Evolutionary conservation across 2,888 invertebrate genomes (phyloP).

Genomic region (Patella pellucida): DNA sequence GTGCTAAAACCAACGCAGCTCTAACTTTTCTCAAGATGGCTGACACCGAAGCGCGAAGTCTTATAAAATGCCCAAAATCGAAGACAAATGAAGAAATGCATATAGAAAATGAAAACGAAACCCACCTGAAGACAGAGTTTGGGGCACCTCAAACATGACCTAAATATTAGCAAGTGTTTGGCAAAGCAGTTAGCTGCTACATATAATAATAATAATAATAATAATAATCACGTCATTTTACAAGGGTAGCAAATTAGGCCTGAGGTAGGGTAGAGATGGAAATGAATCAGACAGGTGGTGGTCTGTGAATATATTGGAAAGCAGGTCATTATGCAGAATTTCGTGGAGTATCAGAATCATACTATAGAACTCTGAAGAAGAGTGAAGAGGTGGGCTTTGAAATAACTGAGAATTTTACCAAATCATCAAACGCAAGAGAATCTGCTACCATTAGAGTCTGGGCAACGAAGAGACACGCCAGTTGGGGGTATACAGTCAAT

Average conservation of each 20-base stretch:
- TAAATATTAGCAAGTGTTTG: neutral
- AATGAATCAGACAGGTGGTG: neutral
- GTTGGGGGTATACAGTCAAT: neutral
- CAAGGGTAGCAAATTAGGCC: too few species aligned
- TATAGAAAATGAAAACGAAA: too few species aligned
- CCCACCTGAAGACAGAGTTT: too few species aligned
- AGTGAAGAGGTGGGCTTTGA: neutral
- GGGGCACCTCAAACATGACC: neutral
- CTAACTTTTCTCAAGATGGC: too few species aligned
- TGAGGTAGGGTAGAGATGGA: neutral
- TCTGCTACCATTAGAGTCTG: neutral
- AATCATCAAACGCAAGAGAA: neutral
- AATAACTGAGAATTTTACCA: neutral
- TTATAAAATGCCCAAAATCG: too few species aligned
- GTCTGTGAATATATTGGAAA: neutral
- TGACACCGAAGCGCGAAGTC: too few species aligned
- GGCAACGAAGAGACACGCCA: neutral
- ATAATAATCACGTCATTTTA: too few species aligned
- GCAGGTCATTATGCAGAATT: conserved; percentile 1
- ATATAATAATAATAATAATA: too few species aligned
- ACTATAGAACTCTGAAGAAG: neutral
- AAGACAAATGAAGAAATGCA: too few species aligned
- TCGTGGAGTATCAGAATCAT: neutral
- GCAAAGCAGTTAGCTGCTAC: neutral
- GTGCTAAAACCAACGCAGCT: too few species aligned